Evolutionary conservation across 2,113 vertebrate genomes (phyloP), one percentile per base, ranked within the genome.

Genomic region (Gobius niger): DNA sequence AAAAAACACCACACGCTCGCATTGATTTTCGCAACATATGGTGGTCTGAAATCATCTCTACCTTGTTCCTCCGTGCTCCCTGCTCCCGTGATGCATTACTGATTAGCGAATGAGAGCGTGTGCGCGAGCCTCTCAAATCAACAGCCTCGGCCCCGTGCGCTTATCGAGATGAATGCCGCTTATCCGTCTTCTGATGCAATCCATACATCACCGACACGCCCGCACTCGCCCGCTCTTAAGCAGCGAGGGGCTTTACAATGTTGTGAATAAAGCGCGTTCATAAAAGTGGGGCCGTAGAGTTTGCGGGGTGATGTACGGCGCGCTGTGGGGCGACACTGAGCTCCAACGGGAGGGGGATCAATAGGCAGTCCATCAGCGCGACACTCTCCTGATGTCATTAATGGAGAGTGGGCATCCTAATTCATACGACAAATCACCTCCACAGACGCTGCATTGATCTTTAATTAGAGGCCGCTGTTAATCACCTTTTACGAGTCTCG

Each of bases 401-500:
- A 91, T 91, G 89, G 90, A 88, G 88, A 90, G 87, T 88, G 77
- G 77, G 88, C 88, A 87, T 89, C 87, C 85, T 92, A 92, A 88
- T 92, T 92, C 90, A 90, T 90, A 85, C 87, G 92, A 93, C 91
- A 91, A 94, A 94, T 93, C 91, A 88, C 90, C 88, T 92, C 89
- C 86, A 93, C 91, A 86, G 87, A 86, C 78, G 78, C 82, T 87
- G 87, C 91, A 93, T 93, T 87, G 91, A 93, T 94, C 92, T 92
- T 91, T 93, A 93, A 89, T 93, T 91, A 91, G 91, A 89, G 91
- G 88, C 68, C 46, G 86, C 84, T 87, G 90, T 92, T 91, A 90
- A 91, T 90, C 89, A 89, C 82, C 73, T 86, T 34, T 89, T 88
- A 88, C 69, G 86, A 80, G 78, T 87, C 65, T 85, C 67, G 6